Conservation (phyloP, 2,113 vertebrate species). For the Fregetta grallaria region DNA sequence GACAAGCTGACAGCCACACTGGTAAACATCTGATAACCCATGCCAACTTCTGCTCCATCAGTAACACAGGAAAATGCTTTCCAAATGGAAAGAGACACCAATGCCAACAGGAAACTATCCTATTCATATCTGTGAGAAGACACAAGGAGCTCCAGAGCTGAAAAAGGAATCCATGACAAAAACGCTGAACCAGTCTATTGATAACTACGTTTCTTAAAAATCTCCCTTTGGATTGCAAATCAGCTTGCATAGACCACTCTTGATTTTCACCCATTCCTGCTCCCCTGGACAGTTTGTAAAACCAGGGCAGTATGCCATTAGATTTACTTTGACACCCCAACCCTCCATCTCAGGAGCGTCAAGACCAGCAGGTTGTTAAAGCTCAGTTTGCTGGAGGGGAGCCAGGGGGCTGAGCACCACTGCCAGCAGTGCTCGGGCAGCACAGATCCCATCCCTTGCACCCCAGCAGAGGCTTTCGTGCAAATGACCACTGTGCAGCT, state of each 20-base stretch:
- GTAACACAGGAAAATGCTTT: not conserved
- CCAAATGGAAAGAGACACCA: not conserved
- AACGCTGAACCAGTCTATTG: not conserved
- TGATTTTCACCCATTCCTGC: not conserved
- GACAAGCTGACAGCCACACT: not conserved
- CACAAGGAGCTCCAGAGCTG: not conserved
- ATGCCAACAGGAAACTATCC: not conserved
- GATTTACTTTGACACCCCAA: not conserved
- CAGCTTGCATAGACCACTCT: not conserved
- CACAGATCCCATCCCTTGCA: not conserved
- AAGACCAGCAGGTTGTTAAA: not conserved
- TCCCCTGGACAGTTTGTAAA: not conserved
- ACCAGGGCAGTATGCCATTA: not conserved
- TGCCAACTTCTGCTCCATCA: not conserved
- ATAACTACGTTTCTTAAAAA: not conserved
- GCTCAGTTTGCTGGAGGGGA: not conserved
- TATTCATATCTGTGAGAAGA: not conserved
- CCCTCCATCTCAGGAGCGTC: not conserved
- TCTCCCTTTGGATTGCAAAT: not conserved
- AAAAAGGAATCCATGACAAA: not conserved
- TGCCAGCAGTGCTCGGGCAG: rapidly evolving
- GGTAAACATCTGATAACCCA: not conserved
- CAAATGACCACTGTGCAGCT: not conserved
- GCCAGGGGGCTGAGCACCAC: not conserved
- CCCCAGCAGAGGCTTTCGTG: not conserved